These are phyloP conservation scores for Druceiella hillmani DNA, from an alignment of 2,888 invertebrate species.

Conservation along the genomic window DNA sequence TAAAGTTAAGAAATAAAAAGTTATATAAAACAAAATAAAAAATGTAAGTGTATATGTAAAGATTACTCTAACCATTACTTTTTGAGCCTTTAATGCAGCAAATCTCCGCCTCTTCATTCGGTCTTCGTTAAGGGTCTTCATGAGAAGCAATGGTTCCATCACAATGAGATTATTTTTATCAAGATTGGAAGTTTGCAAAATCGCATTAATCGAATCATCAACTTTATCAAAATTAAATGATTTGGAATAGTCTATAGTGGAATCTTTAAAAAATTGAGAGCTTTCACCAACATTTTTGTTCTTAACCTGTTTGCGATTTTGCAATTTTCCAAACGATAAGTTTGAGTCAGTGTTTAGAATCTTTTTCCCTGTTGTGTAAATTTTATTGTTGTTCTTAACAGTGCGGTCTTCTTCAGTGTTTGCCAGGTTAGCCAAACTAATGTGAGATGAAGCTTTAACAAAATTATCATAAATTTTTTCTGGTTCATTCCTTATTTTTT, in stretches of 20 bases:
- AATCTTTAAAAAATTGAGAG: too few relatives aligned
- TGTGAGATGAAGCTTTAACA: conserved; percentile 22
- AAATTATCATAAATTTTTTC: conserved; percentile 29
- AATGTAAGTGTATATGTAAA: conserved; percentile 53
- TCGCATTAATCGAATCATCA: conserved; percentile 12
- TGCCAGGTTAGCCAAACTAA: conserved; percentile 22
- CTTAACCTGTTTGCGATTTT: conserved; percentile 14
- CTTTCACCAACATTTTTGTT: too few relatives aligned
- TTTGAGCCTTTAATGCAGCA: conserved; percentile 16
- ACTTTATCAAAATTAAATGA: conserved; percentile 8
- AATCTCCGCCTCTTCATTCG: conserved; percentile 28
- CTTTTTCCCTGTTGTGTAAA: conserved; percentile 17
- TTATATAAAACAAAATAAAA: conserved; percentile 44
- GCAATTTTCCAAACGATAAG: conserved; percentile 13
- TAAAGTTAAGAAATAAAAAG: conserved; percentile 53
- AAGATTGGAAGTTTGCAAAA: conserved; percentile 18
- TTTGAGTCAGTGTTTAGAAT: conserved; percentile 16
- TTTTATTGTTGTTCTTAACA: conserved; percentile 26
- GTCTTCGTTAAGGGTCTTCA: conserved; percentile 37
- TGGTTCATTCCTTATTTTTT: conserved; percentile 24
- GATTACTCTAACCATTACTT: conserved; percentile 41
- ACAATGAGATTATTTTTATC: conserved; percentile 36
- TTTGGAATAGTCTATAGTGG: conserved; percentile 13
- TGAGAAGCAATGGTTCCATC: conserved; percentile 44
- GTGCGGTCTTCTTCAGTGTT: conserved; percentile 20